Base-by-base conservation (phyloP, 2,888 invertebrate genomes). In the Acleris cristana region DNA sequence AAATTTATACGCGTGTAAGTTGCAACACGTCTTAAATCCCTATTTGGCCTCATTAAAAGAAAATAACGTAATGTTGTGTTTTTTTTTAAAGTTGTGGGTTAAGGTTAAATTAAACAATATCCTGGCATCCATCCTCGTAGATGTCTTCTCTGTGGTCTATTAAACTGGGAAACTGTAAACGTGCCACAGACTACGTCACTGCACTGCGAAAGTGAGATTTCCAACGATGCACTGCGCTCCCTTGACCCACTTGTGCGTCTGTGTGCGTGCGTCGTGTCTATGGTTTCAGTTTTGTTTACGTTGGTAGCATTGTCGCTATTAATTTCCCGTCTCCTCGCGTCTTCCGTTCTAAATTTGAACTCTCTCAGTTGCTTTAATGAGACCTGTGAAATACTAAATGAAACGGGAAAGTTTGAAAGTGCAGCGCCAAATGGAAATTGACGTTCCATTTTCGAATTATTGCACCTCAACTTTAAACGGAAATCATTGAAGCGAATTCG, bases 221-320 rank as follows among this genome's bases (percentile, higher is more conserved):
- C 89, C 85, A 89, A 85, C 90, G 90, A 88, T 92, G 92, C 92
- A 92, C 90, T 92, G 90, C 84, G 79, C 84, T 91, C 92, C 92
- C 92, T 92, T 92, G 92, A 92, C 92, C 92, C 84, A 87, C 83
- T 89, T 92, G 64, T 66, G 65, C 71, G 70, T 67, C 69, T 60
- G 69, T 70, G 69, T 69, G 69, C 55, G 69, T 60, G 45, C 56
- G 26, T 48, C 58, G 58, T 58, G 67, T 54, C 67, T 67, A 67
- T 67, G 67, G 62, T 67, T 67, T 67, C 67, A 55, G 64, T 59
- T 64, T 64, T 64, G 68, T 64, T 68, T 67, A 63, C 67, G 64
- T 54, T 58, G 60, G 60, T 63, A 54, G 55, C 48, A 58, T 45
- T 58, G 66, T 51, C 55, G 56, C 61, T 52, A 56, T 61, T 62